Percentiles rank a stretch among this genome's conserved stretches.
phyloP scores from a whole-genome alignment of 2,888 invertebrate species.

The Netelia inedita region DNA sequence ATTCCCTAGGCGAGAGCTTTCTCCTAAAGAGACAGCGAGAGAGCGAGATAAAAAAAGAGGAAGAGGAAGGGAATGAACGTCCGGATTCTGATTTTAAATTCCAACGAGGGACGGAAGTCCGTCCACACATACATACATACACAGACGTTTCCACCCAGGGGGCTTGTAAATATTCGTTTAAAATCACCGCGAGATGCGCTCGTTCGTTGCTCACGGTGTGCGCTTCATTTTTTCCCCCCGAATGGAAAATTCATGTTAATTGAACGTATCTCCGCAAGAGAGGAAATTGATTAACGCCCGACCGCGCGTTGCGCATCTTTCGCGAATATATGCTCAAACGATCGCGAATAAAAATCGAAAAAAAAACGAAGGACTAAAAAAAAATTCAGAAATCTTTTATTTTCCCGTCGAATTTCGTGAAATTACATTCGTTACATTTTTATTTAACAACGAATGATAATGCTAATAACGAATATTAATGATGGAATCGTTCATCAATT shows the following conservation, averaged over 20 bases:
- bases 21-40: conserved; percentile 85
- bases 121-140: conserved; percentile 10
- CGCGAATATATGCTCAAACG: not conserved
- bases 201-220: not conserved
- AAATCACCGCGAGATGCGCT: conserved; percentile 24
- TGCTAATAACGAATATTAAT: no score
- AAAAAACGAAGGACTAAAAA: not conserved
- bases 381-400: not conserved
- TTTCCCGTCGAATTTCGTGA: no score
- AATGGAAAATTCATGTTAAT: conserved; percentile 46
- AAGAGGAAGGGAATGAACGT: conserved; percentile 83
- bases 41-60: conserved; percentile 75
- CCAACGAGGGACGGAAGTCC: conserved; percentile 22
- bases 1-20: conserved; percentile 84
- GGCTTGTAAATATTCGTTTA: conserved; percentile 61
- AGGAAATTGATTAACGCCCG: conserved; percentile 42
- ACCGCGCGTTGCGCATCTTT: not conserved
- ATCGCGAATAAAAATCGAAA: not conserved
- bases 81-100: conserved; percentile 69
- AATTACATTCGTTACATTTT: no score
- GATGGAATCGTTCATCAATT: no score
- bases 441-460: no score
- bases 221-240: conserved; percentile 2
- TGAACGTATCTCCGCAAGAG: conserved; percentile 29
- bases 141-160: not conserved